Conservation (phyloP, 2,888 invertebrate genomes). For the Acanthosepion pharaonis region DNA sequence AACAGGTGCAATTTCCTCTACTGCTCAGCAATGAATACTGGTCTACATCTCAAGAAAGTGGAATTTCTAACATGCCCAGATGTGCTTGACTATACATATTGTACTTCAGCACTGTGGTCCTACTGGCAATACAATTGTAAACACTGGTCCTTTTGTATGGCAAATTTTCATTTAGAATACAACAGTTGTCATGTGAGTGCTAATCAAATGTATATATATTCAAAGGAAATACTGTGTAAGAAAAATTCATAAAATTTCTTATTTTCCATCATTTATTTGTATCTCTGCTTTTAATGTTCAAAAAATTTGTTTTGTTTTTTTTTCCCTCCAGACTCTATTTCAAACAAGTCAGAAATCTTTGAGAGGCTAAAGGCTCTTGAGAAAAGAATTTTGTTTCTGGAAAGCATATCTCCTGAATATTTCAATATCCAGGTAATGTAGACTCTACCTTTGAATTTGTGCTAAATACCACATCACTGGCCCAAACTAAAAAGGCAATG, state of each 20-base stretch:
- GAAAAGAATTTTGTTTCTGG: slow-evolving; percentile 82
- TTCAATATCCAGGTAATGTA: slow-evolving; percentile 67
- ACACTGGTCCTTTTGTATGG: too few species aligned
- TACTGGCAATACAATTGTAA: too few species aligned
- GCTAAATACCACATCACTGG: too few species aligned
- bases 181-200: too few species aligned
- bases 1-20: too few species aligned
- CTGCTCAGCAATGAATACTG: too few species aligned
- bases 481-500: too few species aligned
- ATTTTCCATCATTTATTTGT: not conserved
- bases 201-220: not conserved
- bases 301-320: not conserved
- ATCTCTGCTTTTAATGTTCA: not conserved
- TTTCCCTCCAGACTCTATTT: slow-evolving; percentile 49
- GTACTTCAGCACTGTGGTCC: too few species aligned
- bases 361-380: slow-evolving; percentile 83
- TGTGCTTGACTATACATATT: too few species aligned
- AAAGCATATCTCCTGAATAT: slow-evolving; percentile 88
- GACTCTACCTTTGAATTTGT: not conserved
- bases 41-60: too few species aligned
- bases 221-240: not conserved
- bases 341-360: slow-evolving; percentile 79
- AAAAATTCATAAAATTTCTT: slow-evolving; percentile 48
- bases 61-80: too few species aligned
- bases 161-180: too few species aligned